A percentile compares a stretch with the other conserved stretches of the same genome.
Evolutionary conservation across 2,113 vertebrate genomes (phyloP).

Genomic region (Heptranchias perlo): DNA sequence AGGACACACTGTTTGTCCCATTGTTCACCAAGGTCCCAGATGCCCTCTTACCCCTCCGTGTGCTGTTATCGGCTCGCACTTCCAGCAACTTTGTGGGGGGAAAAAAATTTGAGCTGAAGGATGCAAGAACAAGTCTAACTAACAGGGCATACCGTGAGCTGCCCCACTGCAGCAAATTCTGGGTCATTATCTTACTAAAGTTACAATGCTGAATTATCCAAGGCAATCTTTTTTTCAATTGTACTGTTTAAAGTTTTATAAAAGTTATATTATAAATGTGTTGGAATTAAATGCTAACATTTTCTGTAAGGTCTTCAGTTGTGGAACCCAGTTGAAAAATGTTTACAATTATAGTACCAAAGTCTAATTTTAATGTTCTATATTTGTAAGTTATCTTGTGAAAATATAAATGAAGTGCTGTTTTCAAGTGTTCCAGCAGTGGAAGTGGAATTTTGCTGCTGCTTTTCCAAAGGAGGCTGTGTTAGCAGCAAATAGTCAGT

Average conservation of each 20-base stretch:
- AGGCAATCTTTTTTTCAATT: neutral
- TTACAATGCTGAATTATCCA: neutral
- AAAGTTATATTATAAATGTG: neutral
- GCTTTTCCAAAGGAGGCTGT: neutral
- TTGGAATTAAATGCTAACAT: neutral
- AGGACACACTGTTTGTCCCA: too few relatives aligned
- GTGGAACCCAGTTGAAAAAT: neutral
- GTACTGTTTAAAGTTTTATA: neutral
- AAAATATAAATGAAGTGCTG: neutral
- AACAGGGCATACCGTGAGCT: too few relatives aligned
- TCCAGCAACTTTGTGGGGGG: too few relatives aligned
- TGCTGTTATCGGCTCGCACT: too few relatives aligned
- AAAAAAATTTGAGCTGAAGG: too few relatives aligned
- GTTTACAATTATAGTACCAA: neutral
- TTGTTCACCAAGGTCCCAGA: too few relatives aligned
- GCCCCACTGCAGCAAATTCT: too few relatives aligned
- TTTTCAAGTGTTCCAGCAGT: neutral
- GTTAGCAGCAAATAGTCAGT: neutral
- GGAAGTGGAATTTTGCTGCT: neutral
- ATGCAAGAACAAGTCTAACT: too few relatives aligned
- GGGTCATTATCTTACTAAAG: neutral
- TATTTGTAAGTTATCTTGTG: neutral
- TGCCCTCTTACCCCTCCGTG: too few relatives aligned
- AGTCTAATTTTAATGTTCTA: neutral
- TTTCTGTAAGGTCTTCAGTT: neutral